Conservation (phyloP, 2,888 invertebrate genomes). For the Myopa testacea region DNA sequence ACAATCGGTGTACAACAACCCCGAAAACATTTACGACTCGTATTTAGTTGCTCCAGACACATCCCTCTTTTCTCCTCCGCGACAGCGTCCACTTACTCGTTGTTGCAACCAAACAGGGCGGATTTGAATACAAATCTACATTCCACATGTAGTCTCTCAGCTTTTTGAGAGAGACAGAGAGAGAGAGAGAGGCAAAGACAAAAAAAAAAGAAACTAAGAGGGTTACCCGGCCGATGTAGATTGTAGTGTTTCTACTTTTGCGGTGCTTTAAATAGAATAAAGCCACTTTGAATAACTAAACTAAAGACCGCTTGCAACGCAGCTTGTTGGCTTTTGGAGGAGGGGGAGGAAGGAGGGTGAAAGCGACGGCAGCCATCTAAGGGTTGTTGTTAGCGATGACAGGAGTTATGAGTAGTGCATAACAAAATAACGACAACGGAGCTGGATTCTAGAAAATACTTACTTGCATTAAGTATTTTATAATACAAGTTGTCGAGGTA, state of each 20-base stretch:
- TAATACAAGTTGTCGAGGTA: too few relatives aligned
- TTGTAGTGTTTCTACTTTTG: neutral
- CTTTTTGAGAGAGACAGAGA: neutral
- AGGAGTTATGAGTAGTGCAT: too few relatives aligned
- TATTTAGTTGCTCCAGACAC: slow-evolving; percentile 12
- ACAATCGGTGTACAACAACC: slow-evolving; percentile 5
- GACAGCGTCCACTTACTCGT: neutral
- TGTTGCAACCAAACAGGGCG: neutral
- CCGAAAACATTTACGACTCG: slow-evolving; percentile 3
- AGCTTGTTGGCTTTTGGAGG: neutral
- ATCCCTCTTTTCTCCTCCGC: neutral
- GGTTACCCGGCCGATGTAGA: slow-evolving; percentile 6
- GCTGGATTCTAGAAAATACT: too few relatives aligned
- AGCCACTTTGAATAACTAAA: slow-evolving; percentile 23
- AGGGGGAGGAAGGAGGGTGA: neutral
- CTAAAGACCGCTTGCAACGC: neutral
- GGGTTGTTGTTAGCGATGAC: neutral
- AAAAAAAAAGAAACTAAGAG: slow-evolving; percentile 10
- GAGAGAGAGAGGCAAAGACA: neutral
- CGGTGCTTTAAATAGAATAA: slow-evolving; percentile 21
- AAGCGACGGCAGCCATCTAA: neutral
- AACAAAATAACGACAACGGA: too few relatives aligned
- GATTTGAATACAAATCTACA: slow-evolving; percentile 23
- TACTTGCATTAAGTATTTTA: too few relatives aligned
- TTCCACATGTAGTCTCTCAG: neutral